These are phyloP conservation scores for Girardinus metallicus DNA, from an alignment of 2,797 vertebrate species.

Conservation along the genomic window DNA sequence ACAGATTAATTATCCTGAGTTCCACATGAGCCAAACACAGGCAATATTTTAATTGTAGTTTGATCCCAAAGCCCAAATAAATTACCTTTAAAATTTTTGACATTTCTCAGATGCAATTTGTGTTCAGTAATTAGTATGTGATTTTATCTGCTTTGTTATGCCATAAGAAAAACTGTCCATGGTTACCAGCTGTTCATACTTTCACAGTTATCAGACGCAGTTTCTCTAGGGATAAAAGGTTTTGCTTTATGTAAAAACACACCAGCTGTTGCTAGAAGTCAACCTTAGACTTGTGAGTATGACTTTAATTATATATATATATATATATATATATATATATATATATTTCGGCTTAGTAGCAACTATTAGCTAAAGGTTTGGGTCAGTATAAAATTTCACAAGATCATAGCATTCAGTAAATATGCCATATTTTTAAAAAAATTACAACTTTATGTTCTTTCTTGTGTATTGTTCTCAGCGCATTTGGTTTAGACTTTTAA, in stretches of 20 bases:
- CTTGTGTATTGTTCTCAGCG: neutral
- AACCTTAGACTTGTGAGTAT: slow-evolving; percentile 71
- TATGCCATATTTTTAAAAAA: neutral
- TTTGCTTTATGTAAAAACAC: slow-evolving; percentile 77
- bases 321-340: slow-evolving; percentile 49
- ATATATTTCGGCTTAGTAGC: slow-evolving; percentile 4
- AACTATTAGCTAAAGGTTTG: neutral
- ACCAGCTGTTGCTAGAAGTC: slow-evolving; percentile 76
- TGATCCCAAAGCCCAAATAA: neutral
- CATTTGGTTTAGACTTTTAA: neutral
- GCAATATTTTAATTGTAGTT: slow-evolving; percentile 8
- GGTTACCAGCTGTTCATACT: slow-evolving; percentile 60
- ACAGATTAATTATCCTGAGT: neutral
- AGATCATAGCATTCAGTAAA: neutral
- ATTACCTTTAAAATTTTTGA: neutral
- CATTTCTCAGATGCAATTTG: slow-evolving; percentile 50
- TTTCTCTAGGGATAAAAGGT: slow-evolving; percentile 54
- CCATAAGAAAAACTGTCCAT: slow-evolving; percentile 9
- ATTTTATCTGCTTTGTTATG: slow-evolving; percentile 36
- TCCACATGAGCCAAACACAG: neutral
- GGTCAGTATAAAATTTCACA: neutral
- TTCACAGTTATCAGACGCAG: slow-evolving; percentile 48
- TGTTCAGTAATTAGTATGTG: slow-evolving; percentile 40
- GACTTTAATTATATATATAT: slow-evolving; percentile 66
- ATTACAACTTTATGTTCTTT: neutral